Evolutionary conservation across 2,888 invertebrate genomes (phyloP).

Genomic region (Apamea anceps): DNA sequence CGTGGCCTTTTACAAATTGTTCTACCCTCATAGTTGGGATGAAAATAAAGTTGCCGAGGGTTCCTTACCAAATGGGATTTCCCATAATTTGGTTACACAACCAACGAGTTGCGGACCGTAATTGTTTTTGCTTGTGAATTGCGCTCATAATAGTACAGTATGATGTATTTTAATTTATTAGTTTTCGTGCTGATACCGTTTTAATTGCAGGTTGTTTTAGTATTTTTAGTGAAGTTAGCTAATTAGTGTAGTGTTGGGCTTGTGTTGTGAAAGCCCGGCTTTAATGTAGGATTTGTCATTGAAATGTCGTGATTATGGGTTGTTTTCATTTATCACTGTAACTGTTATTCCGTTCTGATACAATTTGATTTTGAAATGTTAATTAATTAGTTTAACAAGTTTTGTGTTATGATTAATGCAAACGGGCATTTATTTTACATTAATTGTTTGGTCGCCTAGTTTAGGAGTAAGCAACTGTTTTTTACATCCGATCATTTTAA

Average conservation of each 20-base stretch:
- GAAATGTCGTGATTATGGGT: conserved; percentile 51
- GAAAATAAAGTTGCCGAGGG: conserved; percentile 85
- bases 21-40: conserved; percentile 82
- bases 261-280: conserved; percentile 34
- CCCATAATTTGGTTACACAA: conserved; percentile 86
- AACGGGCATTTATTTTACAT: conserved; percentile 3
- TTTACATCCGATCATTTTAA: conserved; percentile 2
- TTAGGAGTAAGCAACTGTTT: background rate
- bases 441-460: conserved; percentile 2
- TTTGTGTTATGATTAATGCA: conserved; percentile 24
- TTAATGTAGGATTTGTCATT: conserved; percentile 44
- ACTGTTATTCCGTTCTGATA: conserved; percentile 46
- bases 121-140: conserved; percentile 79
- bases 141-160: conserved; percentile 67
- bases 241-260: conserved; percentile 66
- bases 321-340: conserved; percentile 49
- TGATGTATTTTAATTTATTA: conserved; percentile 65
- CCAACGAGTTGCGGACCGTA: conserved; percentile 79
- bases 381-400: conserved; percentile 52
- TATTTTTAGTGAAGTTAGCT: conserved; percentile 73
- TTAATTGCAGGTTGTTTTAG: conserved; percentile 62
- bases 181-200: conserved; percentile 63
- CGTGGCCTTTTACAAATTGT: conserved; percentile 87
- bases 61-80: conserved; percentile 85
- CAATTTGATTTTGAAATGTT: conserved; percentile 40